phyloP scores from a whole-genome alignment of 1,140 invertebrate species.

The Anthonomus grandis region DNA sequence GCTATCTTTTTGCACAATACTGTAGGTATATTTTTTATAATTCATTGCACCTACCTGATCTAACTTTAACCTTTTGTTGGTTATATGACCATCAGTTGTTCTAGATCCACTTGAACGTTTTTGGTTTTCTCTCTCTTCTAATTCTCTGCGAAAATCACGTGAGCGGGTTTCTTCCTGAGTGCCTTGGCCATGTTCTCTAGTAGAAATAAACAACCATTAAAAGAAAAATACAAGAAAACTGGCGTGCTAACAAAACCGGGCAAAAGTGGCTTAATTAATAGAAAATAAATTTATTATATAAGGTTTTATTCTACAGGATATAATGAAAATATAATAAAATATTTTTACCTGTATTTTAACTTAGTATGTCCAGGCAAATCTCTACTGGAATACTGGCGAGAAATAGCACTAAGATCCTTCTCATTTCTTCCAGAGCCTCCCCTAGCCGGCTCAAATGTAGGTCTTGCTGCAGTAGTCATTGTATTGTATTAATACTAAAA shows the following conservation, averaged over 20 bases:
- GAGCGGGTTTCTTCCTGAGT: slow-evolving; percentile 84
- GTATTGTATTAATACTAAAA: too few species aligned
- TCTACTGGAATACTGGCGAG: slow-evolving; percentile 96
- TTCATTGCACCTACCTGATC: slow-evolving; percentile 56
- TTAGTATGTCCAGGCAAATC: slow-evolving; percentile 97
- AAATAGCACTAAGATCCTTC: slow-evolving; percentile 95
- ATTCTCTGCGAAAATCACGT: slow-evolving; percentile 91
- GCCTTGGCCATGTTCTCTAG: slow-evolving; percentile 91
- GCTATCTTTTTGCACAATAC: neutral
- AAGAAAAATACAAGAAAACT: neutral
- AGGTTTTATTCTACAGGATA: too few species aligned
- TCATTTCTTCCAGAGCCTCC: slow-evolving; percentile 92
- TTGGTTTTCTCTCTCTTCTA: slow-evolving; percentile 89
- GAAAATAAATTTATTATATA: too few species aligned
- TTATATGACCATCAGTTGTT: slow-evolving; percentile 46
- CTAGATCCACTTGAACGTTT: slow-evolving; percentile 51
- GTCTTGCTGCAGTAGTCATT: slow-evolving; percentile 97
- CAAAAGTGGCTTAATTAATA: too few species aligned
- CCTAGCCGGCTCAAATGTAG: slow-evolving; percentile 95
- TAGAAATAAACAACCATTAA: slow-evolving; percentile 32
- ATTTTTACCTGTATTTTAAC: slow-evolving; percentile 94
- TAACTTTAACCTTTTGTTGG: slow-evolving; percentile 64
- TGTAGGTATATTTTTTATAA: neutral
- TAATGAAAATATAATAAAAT: too few species aligned
- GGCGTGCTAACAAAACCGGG: too few species aligned